A percentile compares a stretch with the other conserved stretches of the same genome.
Conservation (phyloP, 2,888 invertebrate species). For the Crocallis elinguaria region DNA sequence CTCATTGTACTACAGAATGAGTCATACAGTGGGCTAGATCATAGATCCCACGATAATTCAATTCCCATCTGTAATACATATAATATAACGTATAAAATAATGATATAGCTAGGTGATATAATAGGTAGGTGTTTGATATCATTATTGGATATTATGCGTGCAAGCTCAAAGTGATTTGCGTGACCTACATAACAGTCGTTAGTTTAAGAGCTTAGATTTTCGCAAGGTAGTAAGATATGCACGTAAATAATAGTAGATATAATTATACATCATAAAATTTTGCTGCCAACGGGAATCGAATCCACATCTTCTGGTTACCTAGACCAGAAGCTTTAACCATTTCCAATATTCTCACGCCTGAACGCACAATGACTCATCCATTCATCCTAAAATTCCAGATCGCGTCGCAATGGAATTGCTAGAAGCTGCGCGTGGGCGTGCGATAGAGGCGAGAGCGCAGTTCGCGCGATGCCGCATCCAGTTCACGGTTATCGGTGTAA, state of each 20-base stretch:
- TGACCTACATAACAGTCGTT: not conserved
- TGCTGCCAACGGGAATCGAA: too few species aligned
- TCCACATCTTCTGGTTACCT: too few species aligned
- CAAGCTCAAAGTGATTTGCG: not conserved
- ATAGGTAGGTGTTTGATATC: constrained; percentile 10
- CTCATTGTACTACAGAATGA: constrained; percentile 35
- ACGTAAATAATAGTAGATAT: too few species aligned
- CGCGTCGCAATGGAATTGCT: constrained; percentile 28
- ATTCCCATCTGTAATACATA: constrained; percentile 23
- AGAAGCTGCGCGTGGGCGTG: constrained; percentile 55
- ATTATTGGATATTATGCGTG: not conserved
- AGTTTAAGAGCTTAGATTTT: too few species aligned
- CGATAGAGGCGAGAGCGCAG: constrained; percentile 50
- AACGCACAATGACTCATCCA: constrained; percentile 23
- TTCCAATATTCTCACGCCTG: constrained; percentile 23
- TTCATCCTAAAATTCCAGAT: constrained; percentile 30
- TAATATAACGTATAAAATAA: not conserved
- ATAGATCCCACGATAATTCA: constrained; percentile 33
- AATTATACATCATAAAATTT: too few species aligned
- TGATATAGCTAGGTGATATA: constrained; percentile 7
- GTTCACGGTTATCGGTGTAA: constrained; percentile 46
- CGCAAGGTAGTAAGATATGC: too few species aligned
- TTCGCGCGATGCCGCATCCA: constrained; percentile 55
- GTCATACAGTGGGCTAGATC: constrained; percentile 31
- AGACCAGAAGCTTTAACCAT: not conserved